Percentiles rank a stretch among this genome's conserved stretches.
phyloP scores from a whole-genome alignment of 1,140 invertebrate genomes.

The Alviniconcha marisindica region DNA sequence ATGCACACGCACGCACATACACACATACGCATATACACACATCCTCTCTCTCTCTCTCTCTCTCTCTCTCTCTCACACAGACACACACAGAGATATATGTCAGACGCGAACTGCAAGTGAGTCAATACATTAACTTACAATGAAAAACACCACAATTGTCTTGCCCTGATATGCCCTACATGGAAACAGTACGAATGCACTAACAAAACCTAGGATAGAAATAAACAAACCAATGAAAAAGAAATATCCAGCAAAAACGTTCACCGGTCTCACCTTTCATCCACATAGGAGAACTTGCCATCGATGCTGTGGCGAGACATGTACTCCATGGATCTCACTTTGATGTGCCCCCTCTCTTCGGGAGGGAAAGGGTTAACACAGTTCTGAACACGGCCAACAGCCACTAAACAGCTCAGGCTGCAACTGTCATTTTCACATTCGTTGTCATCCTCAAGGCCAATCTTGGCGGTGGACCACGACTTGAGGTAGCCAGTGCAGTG shows the following conservation, averaged over 20 bases:
- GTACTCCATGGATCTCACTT: conserved; percentile 81
- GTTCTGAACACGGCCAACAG: conserved; percentile 82
- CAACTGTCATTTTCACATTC: conserved; percentile 84
- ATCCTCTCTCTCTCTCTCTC: too few species aligned
- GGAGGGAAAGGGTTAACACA: conserved; percentile 59
- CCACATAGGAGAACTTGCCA: conserved; percentile 82
- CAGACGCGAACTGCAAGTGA: too few species aligned
- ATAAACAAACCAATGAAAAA: background rate
- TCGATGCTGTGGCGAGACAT: conserved; percentile 81
- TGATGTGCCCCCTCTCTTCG: conserved; percentile 46
- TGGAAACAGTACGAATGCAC: too few species aligned
- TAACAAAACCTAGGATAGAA: too few species aligned
- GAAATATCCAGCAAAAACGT: background rate
- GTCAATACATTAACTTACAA: too few species aligned
- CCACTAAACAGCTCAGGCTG: conserved; percentile 89
- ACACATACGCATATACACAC: too few species aligned
- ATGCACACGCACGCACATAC: too few species aligned
- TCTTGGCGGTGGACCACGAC: conserved; percentile 90
- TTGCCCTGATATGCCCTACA: too few species aligned
- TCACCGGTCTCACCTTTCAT: conserved; percentile 81
- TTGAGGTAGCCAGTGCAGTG: conserved; percentile 95
- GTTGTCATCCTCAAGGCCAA: conserved; percentile 80
- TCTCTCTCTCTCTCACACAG: too few species aligned
- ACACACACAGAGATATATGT: too few species aligned
- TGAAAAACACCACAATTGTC: too few species aligned